Conservation (phyloP, 2,797 vertebrate genomes). For the Botia almorhae region DNA sequence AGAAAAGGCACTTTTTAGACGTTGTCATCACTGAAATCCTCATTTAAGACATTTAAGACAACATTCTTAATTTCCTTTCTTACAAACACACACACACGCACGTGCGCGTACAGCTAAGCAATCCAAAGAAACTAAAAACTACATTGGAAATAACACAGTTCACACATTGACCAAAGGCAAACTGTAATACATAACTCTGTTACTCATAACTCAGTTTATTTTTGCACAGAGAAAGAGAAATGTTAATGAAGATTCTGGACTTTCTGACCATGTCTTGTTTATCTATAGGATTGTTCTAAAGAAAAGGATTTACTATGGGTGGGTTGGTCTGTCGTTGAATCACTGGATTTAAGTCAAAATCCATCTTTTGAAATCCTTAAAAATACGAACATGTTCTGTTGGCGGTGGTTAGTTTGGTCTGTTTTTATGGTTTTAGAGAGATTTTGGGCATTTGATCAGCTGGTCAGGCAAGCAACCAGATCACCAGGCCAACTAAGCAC, state of each 20-base stretch:
- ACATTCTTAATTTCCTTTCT: constrained; percentile 6
- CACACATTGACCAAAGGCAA: too few relatives aligned
- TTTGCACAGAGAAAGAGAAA: too few relatives aligned
- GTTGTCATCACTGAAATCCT: constrained; percentile 1
- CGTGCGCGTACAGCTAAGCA: background rate
- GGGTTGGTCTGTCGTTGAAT: too few relatives aligned
- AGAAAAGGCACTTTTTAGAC: constrained; percentile 59
- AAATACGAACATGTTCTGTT: background rate
- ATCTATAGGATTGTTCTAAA: too few relatives aligned
- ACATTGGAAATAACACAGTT: background rate
- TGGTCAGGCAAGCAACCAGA: background rate
- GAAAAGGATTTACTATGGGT: too few relatives aligned
- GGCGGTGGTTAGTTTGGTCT: background rate
- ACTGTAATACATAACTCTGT: too few relatives aligned
- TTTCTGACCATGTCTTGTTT: too few relatives aligned
- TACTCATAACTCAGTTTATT: too few relatives aligned
- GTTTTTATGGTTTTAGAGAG: background rate
- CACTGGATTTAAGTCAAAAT: too few relatives aligned
- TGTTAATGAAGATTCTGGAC: too few relatives aligned
- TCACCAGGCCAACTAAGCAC: background rate
- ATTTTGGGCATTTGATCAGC: background rate
- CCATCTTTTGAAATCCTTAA: too few relatives aligned
- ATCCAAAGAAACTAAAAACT: constrained; percentile 13
- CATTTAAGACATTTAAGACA: background rate
- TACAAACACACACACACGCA: constrained; percentile 1